phyloP scores from a whole-genome alignment of 2,888 invertebrate genomes.

The Lasioglossum zephyrum region DNA sequence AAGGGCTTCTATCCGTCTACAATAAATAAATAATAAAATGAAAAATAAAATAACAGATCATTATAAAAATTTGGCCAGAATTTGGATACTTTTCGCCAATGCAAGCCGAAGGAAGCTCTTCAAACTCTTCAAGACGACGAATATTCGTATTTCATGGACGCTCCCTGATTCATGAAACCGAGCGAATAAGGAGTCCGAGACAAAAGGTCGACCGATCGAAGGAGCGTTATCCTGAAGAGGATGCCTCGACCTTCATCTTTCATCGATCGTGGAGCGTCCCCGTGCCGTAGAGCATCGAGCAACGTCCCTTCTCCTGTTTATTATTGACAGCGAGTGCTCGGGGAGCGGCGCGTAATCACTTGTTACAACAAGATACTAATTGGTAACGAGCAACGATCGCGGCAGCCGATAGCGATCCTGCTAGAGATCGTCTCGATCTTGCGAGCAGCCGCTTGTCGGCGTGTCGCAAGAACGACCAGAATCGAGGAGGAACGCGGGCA shows the following conservation, averaged over 20 bases:
- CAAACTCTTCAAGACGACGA: not conserved
- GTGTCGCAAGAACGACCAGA: not conserved
- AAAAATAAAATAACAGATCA: not conserved
- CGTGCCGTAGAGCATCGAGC: slow-evolving; percentile 20
- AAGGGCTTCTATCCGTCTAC: too few relatives aligned
- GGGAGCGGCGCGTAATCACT: slow-evolving; percentile 60
- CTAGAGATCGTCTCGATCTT: slow-evolving; percentile 24
- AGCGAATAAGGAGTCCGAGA: not conserved
- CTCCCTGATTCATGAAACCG: not conserved
- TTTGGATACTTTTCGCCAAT: not conserved
- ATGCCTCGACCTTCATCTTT: slow-evolving; percentile 48
- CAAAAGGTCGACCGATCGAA: slow-evolving; percentile 25
- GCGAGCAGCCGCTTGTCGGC: slow-evolving; percentile 24
- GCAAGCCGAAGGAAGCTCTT: not conserved
- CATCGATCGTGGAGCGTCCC: slow-evolving; percentile 42
- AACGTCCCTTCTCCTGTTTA: slow-evolving; percentile 33
- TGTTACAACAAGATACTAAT: slow-evolving; percentile 67
- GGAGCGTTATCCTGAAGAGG: slow-evolving; percentile 36
- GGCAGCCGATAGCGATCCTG: slow-evolving; percentile 35
- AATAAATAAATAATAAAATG: too few relatives aligned
- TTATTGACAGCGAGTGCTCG: slow-evolving; percentile 38
- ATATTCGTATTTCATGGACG: not conserved
- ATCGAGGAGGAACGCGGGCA: slow-evolving; percentile 16
- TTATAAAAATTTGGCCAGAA: not conserved
- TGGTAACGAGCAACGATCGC: slow-evolving; percentile 59